Percentiles rank a stretch among this genome's conserved stretches.
phyloP scores from a whole-genome alignment of 2,888 invertebrate genomes.

The Gryllus longicercus region DNA sequence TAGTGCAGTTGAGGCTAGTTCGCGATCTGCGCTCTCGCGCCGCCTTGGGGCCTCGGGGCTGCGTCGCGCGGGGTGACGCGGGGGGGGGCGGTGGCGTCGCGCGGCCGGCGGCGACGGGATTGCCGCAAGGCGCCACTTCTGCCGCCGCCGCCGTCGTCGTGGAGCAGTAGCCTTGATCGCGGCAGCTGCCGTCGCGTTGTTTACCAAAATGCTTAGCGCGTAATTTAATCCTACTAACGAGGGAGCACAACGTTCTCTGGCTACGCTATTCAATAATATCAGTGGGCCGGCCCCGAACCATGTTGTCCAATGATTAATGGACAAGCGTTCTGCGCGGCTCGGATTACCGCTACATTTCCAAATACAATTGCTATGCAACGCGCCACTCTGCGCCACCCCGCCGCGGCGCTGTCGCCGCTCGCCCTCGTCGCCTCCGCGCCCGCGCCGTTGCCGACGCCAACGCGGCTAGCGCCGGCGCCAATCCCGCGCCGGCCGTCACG shows the following conservation, averaged over 20 bases:
- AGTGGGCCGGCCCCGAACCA: neutral
- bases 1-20: too few species aligned
- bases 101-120: too few species aligned
- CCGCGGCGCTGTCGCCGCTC: neutral
- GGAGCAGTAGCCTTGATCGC: neutral
- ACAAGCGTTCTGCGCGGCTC: neutral
- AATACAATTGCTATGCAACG: neutral
- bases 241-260: constrained; percentile 3
- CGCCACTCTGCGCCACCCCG: too few species aligned
- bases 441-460: neutral
- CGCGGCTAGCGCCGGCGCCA: too few species aligned
- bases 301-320: constrained; percentile 8
- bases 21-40: too few species aligned
- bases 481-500: too few species aligned
- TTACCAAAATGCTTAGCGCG: neutral
- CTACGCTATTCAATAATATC: constrained; percentile 17
- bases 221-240: constrained; percentile 4
- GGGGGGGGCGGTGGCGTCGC: too few species aligned
- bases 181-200: neutral
- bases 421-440: neutral
- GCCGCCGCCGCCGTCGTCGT: neutral
- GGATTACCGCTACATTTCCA: neutral
- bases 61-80: too few species aligned
- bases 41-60: too few species aligned
- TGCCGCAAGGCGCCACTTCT: neutral